Percentiles rank a stretch among this genome's conserved stretches.
phyloP scores from a whole-genome alignment of 2,113 vertebrate genomes.

The Apodemus speciosus region DNA sequence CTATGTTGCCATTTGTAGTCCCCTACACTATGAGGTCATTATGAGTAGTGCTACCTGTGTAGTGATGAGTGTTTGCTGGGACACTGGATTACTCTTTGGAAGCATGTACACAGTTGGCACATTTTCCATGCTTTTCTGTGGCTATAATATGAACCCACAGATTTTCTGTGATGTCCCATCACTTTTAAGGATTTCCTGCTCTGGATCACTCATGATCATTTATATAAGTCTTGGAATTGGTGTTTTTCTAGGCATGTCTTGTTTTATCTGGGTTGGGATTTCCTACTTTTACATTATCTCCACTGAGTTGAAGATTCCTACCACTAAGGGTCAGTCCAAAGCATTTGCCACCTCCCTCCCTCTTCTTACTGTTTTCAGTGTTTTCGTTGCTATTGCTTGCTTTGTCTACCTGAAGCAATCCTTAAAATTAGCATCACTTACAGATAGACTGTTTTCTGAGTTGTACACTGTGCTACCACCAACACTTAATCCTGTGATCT shows the following conservation, averaged over 20 bases:
- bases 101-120: slow-evolving; percentile 59
- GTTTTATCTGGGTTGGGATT: slow-evolving; percentile 58
- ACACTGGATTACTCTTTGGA: slow-evolving; percentile 14
- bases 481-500: slow-evolving; percentile 57
- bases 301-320: slow-evolving; percentile 60
- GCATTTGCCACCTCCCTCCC: slow-evolving; percentile 52
- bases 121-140: slow-evolving; percentile 63
- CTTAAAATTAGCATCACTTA: background rate
- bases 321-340: background rate
- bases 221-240: slow-evolving; percentile 49
- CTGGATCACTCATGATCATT: slow-evolving; percentile 43
- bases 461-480: slow-evolving; percentile 63
- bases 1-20: background rate
- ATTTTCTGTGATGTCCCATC: slow-evolving; percentile 47
- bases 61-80: slow-evolving; percentile 5
- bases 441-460: slow-evolving; percentile 47
- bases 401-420: background rate
- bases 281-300: slow-evolving; percentile 70
- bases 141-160: slow-evolving; percentile 55
- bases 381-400: slow-evolving; percentile 64
- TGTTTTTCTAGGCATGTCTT: slow-evolving; percentile 17
- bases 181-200: slow-evolving; percentile 65
- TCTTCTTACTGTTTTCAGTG: slow-evolving; percentile 70
- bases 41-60: slow-evolving; percentile 20
- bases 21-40: background rate